Conservation (phyloP, 2,888 invertebrate species). For the Folsomia candida region DNA sequence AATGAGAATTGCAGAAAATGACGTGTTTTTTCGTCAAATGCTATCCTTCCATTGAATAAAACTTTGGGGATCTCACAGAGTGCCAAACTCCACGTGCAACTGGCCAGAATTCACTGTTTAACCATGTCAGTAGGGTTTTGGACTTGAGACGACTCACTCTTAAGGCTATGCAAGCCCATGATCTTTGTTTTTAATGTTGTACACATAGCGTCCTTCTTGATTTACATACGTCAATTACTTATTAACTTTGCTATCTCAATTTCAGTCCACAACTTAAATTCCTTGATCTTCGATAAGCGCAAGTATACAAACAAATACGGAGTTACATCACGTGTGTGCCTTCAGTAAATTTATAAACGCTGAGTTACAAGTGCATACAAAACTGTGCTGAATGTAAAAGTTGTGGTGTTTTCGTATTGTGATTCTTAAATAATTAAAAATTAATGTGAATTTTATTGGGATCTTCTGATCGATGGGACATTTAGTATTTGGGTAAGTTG, state of each 20-base stretch:
- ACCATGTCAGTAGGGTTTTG: conserved; percentile 48
- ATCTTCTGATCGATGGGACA: conserved; percentile 37
- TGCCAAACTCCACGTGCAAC: conserved; percentile 46
- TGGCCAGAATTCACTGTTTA: conserved; percentile 30
- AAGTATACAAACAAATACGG: too few relatives aligned
- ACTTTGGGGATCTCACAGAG: conserved; percentile 22
- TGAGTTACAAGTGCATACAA: too few relatives aligned
- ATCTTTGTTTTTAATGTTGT: neutral
- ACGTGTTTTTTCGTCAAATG: conserved; percentile 38
- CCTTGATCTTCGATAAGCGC: too few relatives aligned
- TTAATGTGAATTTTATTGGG: too few relatives aligned
- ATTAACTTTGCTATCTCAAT: too few relatives aligned
- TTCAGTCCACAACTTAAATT: too few relatives aligned
- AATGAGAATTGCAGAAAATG: conserved; percentile 46
- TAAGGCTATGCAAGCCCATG: neutral
- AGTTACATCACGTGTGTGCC: too few relatives aligned
- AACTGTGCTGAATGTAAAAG: too few relatives aligned
- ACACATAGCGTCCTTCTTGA: conserved; percentile 6
- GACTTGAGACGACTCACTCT: conserved; percentile 37
- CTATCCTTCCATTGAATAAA: conserved; percentile 19
- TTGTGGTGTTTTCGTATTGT: too few relatives aligned
- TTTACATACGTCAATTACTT: too few relatives aligned
- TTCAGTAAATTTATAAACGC: too few relatives aligned
- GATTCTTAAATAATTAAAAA: too few relatives aligned
- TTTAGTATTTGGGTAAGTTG: conserved; percentile 38